These are phyloP conservation scores for Gnathonemus echidnorhynchus DNA, from an alignment of 2,113 vertebrate species.

Conservation along the genomic window DNA sequence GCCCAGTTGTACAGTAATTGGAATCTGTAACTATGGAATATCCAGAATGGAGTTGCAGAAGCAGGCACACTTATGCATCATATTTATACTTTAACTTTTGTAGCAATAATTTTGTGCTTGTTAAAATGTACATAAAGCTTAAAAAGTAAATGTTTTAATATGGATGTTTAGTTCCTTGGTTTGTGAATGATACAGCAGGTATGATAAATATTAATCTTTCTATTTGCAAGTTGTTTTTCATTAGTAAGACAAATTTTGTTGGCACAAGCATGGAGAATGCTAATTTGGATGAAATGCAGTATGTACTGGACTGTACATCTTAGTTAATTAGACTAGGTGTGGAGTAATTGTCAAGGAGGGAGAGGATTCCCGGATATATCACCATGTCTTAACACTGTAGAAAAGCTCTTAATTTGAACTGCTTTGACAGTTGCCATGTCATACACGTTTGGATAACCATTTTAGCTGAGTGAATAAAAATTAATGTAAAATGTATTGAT, in stretches of 20 bases:
- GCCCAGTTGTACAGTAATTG: neutral
- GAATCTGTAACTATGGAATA: neutral
- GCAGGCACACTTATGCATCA: neutral
- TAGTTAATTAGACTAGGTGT: neutral
- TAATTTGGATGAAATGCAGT: neutral
- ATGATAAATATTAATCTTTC: neutral
- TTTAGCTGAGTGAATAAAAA: neutral
- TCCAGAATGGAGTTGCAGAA: neutral
- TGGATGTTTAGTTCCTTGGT: neutral
- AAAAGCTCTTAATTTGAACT: neutral
- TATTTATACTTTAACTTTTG: neutral
- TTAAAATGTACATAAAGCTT: neutral
- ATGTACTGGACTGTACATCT: neutral
- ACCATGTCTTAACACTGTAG: neutral
- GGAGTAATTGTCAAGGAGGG: neutral
- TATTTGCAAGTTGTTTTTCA: neutral
- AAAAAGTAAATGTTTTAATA: neutral
- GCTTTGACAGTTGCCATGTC: neutral
- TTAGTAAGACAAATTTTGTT: neutral
- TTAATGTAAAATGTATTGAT: conserved; percentile 5
- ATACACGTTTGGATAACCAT: neutral
- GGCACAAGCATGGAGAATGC: neutral
- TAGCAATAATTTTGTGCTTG: neutral
- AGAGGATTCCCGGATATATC: neutral
- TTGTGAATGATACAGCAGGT: neutral